Evolutionary conservation across 2,797 vertebrate species (phyloP), one percentile per base, ranked within the genome.

Genomic region (Enteromius afrohamiltoni): DNA sequence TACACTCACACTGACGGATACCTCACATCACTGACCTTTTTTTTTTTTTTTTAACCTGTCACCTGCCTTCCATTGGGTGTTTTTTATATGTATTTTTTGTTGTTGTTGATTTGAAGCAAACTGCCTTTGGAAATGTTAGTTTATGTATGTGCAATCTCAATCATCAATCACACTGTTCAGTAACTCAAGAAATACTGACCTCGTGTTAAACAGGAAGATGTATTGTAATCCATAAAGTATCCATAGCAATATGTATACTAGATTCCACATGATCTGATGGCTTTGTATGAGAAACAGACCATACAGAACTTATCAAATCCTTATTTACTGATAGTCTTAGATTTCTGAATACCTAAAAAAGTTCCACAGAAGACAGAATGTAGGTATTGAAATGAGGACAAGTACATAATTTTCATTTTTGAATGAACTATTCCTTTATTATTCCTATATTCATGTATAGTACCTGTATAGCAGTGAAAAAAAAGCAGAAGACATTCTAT

Each of bases 21-120:
- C 23, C 55, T 40, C 83, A 75, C 64, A 79, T 62, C 26, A 17
- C 31, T 53, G 68, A 65, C 64, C 67, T 82, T 83, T 83, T 58
- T 23, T 55, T 55, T 53, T 19, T 7, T 78, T 14, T 9, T n/a
- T n/a, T n/a, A n/a, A n/a, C n/a, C n/a, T 53, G 69, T 86, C 85
- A 88, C 85, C 83, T 84, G 82, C 75, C 37, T 86, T 78, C 14
- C 64, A 23, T 71, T 85, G 74, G 47, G 11, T 55, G 34, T 55
- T 76, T 65, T 55, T 40, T 37, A 31, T 31, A 31, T 31, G 3
- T 31, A 31, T 31, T 2, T 37, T 2, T 42, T 42, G 40, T 42
- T 29, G 19, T 26, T 49, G 68, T 67, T 84, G 80, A 86, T 85
- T 51, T 79, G 34, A 67, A 76, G 70, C 29, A 58, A 71, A 79